Base-by-base conservation (phyloP, 2,797 vertebrate species). In the Tauraco hartlaubi region DNA sequence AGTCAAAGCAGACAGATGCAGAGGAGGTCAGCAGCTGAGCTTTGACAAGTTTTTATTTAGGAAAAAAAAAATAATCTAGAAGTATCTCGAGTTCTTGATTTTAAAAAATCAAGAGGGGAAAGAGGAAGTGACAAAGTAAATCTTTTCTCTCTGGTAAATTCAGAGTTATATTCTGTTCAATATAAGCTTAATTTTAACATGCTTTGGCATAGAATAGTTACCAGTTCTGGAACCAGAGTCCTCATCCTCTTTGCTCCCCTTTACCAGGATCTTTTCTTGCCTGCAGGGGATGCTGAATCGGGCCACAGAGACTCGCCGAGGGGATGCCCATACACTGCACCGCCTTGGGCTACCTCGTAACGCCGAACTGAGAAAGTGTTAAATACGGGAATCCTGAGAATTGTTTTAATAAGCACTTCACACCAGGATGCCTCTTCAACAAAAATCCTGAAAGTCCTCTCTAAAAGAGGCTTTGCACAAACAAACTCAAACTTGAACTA, bases 331-430 rank as follows among this genome's bases (percentile, higher is more conserved):
- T 6, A 11, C 1, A 3, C 56, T 62, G 58, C 72, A 41, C 25
- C 2, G 0, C 43, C 54, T 58, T 4, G 2, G 41, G 33, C 75
- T 39, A 10, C 59, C 52, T 37, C 44, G 1, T 3, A 51, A 25
- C 15, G 0, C 58, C 9, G 58, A 15, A 11, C 0, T 3, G 22
- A 55, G 23, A 39, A 14, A 23, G 49, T 0, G 9, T 63, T 31
- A 43, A 68, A 49, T 2, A 41, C 1, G 19, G 64, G 44, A 67
- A 75, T 20, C 19, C 68, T 22, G 19, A 58, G 43, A 25, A 23
- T 2, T 28, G 39, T 0, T 48, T 51, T 4, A 15, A 72, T 19
- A 8, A 37, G 54, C 15, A 12, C 66, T 31, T 67, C 35, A 20
- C 1, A 20, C 39, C 2, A 2, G n/a, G 74, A 35, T 10, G 16